A percentile compares a stretch with the other conserved stretches of the same genome.
Conservation (phyloP, 2,113 vertebrate species). For the Terrapene triunguis region DNA sequence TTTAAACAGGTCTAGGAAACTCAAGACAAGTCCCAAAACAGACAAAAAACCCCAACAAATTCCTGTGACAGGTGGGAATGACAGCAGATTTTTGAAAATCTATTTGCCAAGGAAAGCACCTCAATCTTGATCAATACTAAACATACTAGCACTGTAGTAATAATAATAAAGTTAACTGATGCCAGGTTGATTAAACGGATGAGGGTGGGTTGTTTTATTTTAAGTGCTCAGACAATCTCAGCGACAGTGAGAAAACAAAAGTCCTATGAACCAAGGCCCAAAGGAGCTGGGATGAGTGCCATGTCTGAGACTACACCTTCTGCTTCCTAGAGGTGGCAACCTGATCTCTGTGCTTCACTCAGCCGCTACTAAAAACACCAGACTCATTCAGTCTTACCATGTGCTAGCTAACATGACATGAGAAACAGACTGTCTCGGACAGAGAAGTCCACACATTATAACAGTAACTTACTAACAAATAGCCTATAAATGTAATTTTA, state of each 20-base stretch:
- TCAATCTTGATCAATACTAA: background rate
- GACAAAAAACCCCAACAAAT: background rate
- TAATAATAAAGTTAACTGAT: background rate
- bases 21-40: background rate
- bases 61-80: background rate
- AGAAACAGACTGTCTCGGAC: background rate
- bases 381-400: background rate
- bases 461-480: slow-evolving; percentile 1
- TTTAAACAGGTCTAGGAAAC: background rate
- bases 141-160: background rate
- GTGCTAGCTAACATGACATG: background rate
- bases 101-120: background rate
- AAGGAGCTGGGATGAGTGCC: background rate
- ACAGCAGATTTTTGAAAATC: background rate
- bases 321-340: background rate
- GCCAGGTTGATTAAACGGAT: background rate
- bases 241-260: background rate
- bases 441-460: background rate
- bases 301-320: background rate
- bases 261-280: background rate
- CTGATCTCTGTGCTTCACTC: background rate
- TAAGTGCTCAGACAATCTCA: background rate
- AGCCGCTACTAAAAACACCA: background rate
- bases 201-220: background rate
- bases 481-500: background rate